A percentile compares a stretch with the other conserved stretches of the same genome.
phyloP scores from a whole-genome alignment of 2,113 vertebrate genomes.

The Spizaetus ornatus region DNA sequence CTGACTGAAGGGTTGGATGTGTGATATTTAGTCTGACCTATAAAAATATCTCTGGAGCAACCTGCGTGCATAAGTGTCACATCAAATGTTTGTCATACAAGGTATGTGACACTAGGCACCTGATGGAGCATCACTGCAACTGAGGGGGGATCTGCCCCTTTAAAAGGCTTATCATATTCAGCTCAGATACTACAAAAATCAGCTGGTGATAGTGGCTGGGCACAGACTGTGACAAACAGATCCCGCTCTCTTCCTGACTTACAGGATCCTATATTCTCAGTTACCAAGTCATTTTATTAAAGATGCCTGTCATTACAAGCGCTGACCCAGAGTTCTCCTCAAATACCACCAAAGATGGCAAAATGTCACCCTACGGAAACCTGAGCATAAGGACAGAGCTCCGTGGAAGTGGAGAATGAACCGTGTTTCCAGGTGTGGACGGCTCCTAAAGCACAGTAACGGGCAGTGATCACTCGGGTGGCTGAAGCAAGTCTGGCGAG shows the following conservation, averaged over 20 bases:
- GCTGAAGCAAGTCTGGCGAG: not conserved
- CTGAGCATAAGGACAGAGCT: not conserved
- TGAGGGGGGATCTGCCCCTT: not conserved
- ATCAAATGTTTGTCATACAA: constrained; percentile 60
- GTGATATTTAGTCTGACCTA: constrained; percentile 67
- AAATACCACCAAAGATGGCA: not conserved
- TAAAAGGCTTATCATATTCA: not conserved
- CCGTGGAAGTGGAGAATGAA: accelerated
- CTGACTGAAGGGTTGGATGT: constrained; percentile 54
- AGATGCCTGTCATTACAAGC: accelerated
- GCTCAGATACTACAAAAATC: not conserved
- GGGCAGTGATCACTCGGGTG: too few species aligned
- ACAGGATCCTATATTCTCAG: accelerated
- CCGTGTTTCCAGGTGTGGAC: accelerated
- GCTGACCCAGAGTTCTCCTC: not conserved
- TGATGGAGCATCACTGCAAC: not conserved
- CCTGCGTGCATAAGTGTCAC: constrained; percentile 57
- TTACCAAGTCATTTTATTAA: not conserved
- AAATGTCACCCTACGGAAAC: not conserved
- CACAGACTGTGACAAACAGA: not conserved
- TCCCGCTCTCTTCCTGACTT: not conserved
- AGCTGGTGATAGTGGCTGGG: not conserved
- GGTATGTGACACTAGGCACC: constrained; percentile 33
- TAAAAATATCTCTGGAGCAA: constrained; percentile 67
- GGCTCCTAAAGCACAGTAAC: not conserved